These are phyloP conservation scores for Parascotia fuliginaria DNA, from an alignment of 2,888 invertebrate species.

Conservation along the genomic window DNA sequence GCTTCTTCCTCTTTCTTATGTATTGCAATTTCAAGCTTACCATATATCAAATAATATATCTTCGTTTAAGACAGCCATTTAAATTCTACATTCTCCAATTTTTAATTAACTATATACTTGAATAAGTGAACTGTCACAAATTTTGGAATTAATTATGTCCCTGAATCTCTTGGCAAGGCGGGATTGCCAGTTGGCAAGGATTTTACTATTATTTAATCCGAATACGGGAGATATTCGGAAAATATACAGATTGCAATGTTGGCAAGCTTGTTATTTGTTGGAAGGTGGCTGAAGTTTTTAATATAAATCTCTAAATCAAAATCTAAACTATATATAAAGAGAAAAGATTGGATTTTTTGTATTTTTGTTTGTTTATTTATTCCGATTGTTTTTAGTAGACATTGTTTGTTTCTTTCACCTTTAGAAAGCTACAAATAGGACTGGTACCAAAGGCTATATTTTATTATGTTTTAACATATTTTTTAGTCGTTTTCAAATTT, in stretches of 20 bases:
- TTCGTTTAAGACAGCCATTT: neutral
- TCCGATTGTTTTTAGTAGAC: too few relatives aligned
- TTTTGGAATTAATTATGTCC: slow-evolving; percentile 61
- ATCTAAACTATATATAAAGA: too few relatives aligned
- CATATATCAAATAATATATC: neutral
- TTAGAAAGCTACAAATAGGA: too few relatives aligned
- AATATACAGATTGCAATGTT: slow-evolving; percentile 18
- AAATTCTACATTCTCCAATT: neutral
- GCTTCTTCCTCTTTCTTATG: too few relatives aligned
- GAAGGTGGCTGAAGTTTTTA: too few relatives aligned
- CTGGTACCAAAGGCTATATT: too few relatives aligned
- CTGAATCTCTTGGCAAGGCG: slow-evolving; percentile 53
- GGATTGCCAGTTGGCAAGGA: slow-evolving; percentile 65
- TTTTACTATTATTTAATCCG: slow-evolving; percentile 68
- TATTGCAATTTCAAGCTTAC: neutral
- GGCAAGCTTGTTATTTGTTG: slow-evolving; percentile 9
- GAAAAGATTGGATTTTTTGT: too few relatives aligned
- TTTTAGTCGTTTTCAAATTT: too few relatives aligned
- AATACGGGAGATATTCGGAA: slow-evolving; percentile 31
- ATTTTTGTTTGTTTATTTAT: too few relatives aligned
- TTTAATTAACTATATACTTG: slow-evolving; percentile 10
- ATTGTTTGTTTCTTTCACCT: too few relatives aligned
- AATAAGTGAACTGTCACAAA: slow-evolving; percentile 41
- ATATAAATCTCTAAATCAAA: too few relatives aligned
- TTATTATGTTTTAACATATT: too few relatives aligned